Evolutionary conservation across 1,140 invertebrate species (phyloP), one percentile per base, ranked within the genome.

Genomic region (Brevipalpus yothersi): DNA sequence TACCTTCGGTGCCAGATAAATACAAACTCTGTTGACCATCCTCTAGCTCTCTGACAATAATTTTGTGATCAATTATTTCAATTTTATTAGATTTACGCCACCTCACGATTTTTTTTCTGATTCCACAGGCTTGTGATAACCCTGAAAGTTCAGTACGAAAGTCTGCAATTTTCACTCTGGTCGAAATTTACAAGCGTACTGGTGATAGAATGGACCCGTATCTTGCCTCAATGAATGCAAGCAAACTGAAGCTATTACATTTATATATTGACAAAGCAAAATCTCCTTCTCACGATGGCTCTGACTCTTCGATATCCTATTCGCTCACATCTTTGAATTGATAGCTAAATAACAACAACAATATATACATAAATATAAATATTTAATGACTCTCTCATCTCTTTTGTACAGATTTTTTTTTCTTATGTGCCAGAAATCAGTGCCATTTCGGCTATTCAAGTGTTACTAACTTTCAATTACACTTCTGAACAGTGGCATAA

Each of bases 81-180:
- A 31, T 31, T 31, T 2, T 31, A 31, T 2, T 31, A 31, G 5
- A 31, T 31, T 31, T 5, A 31, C 31, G 5, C 53, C 53, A 17
- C 54, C 64, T 62, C 59, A 63, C 51, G 49, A 61, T 65, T 45
- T 65, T 63, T 69, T 65, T 63, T 66, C 65, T 49, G 60, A 31
- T 31, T 31, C 65, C 71, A 65, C 68, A 90, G 78, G 82, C 86
- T 7, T 92, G 90, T 68, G 87, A 93, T 69, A 79, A 84, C 68
- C 71, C 76, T 19, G 85, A 92, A 69, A 90, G 85, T 61, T 80
- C 84, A 59, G 87, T 94, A 31, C 77, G 91, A 15, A 94, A 95
- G 70, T 86, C 86, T 61, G 83, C 87, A 10, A 87, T 94, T 1
- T 93, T 95, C 71, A 91, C 87, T 68, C 88, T 95, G 80, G 91